phyloP scores from a whole-genome alignment of 2,113 vertebrate species.

The Sander vitreus region DNA sequence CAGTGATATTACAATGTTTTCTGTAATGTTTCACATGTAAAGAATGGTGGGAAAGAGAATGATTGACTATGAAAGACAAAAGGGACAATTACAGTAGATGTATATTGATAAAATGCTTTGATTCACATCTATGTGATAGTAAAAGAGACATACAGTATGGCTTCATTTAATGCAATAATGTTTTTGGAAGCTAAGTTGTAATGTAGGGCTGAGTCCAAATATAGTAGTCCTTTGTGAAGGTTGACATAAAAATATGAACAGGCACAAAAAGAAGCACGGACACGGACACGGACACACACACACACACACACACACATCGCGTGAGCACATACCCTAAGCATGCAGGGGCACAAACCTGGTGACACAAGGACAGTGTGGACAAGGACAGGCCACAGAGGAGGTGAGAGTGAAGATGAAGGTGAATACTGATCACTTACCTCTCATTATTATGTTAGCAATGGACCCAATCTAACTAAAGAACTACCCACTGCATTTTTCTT shows the following conservation, averaged over 20 bases:
- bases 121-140: slow-evolving; percentile 3
- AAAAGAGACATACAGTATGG: not conserved
- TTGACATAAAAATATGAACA: slow-evolving; percentile 16
- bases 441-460: slow-evolving; percentile 2
- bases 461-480: not conserved
- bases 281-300: slow-evolving; percentile 11
- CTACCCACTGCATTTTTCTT: not conserved
- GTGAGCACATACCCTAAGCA: slow-evolving; percentile 40
- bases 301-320: slow-evolving; percentile 8
- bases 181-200: slow-evolving; percentile 1
- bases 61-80: slow-evolving; percentile 55
- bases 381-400: slow-evolving; percentile 23
- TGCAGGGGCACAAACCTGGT: slow-evolving; percentile 49
- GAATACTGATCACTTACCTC: slow-evolving; percentile 62
- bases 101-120: slow-evolving; percentile 24
- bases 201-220: slow-evolving; percentile 7
- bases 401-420: slow-evolving; percentile 50
- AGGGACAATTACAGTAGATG: slow-evolving; percentile 26
- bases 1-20: slow-evolving; percentile 1
- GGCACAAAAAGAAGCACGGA: slow-evolving; percentile 25
- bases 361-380: slow-evolving; percentile 46
- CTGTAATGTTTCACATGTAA: slow-evolving; percentile 24
- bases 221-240: not conserved
- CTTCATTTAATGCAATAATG: slow-evolving; percentile 1
- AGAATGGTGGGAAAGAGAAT: slow-evolving; percentile 42